Conservation (phyloP, 2,888 invertebrate genomes). For the Rhagonycha fulva region DNA sequence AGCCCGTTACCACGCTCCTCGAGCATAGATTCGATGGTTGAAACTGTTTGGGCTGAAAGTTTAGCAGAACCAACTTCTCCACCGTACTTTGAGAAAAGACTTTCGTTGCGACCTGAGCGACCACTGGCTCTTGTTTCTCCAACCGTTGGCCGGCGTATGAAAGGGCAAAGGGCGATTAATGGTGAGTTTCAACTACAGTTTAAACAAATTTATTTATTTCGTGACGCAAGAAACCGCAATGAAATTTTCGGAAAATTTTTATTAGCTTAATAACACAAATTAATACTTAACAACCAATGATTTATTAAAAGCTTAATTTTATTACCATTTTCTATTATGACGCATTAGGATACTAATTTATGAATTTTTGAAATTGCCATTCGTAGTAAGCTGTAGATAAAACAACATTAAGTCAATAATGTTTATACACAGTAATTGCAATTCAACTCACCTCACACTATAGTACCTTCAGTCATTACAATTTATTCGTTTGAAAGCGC, state of each 20-base stretch:
- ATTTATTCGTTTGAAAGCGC: no score
- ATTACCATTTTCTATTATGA: background rate
- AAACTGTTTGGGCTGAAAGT: constrained; percentile 67
- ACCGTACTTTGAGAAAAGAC: constrained; percentile 49
- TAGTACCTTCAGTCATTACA: no score
- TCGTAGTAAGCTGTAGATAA: no score
- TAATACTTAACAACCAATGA: background rate
- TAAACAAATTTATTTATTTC: background rate
- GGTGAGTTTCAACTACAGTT: constrained; percentile 64
- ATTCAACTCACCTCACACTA: no score
- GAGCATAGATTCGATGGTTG: constrained; percentile 79
- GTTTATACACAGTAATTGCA: no score
- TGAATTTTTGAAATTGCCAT: background rate
- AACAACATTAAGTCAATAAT: no score
- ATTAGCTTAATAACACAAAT: background rate
- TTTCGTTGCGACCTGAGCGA: constrained; percentile 57
- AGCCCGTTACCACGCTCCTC: constrained; percentile 71
- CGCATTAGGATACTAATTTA: background rate
- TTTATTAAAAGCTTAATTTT: background rate
- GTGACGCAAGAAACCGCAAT: background rate
- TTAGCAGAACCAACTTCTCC: constrained; percentile 52
- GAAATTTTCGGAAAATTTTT: background rate
- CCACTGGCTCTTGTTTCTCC: constrained; percentile 71
- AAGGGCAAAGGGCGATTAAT: constrained; percentile 73
- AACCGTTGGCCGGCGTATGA: constrained; percentile 74